Evolutionary conservation across 2,113 vertebrate species (phyloP).

Genomic region (Diadophis punctatus): DNA sequence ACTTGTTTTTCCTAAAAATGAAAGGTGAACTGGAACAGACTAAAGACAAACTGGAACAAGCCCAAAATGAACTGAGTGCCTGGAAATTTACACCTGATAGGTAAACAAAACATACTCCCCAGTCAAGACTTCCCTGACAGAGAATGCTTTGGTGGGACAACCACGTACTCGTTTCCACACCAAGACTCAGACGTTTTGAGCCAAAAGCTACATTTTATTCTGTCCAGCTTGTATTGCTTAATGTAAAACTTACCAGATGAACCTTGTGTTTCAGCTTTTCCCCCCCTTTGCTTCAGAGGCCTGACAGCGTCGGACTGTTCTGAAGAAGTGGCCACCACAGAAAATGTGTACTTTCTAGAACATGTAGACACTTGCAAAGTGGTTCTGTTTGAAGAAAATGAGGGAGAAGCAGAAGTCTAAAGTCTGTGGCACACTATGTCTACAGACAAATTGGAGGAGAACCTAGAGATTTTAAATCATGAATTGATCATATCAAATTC

Average conservation of each 20-base stretch:
- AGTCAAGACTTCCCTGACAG: constrained; percentile 99
- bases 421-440: constrained; percentile 83
- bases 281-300: constrained; percentile 91
- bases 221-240: constrained; percentile 93
- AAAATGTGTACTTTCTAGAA: constrained; percentile 82
- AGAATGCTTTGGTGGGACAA: constrained; percentile 97
- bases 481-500: constrained; percentile 94
- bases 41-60: constrained; percentile 99
- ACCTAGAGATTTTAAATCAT: constrained; percentile 84
- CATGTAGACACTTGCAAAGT: constrained; percentile 82
- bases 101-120: constrained; percentile 98
- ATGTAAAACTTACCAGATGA: constrained; percentile 97
- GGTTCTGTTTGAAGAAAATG: constrained; percentile 87
- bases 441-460: constrained; percentile 85
- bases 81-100: constrained; percentile 99
- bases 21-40: constrained; percentile 99
- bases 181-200: constrained; percentile 97
- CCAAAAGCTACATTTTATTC: constrained; percentile 86
- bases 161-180: constrained; percentile 95
- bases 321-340: constrained; percentile 92
- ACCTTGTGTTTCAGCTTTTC: constrained; percentile 98
- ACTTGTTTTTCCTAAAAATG: constrained; percentile 99
- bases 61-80: constrained; percentile 99
- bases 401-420: constrained; percentile 89
- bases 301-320: constrained; percentile 95